A percentile compares a stretch with the other conserved stretches of the same genome.
These are phyloP conservation scores for Aromia moschata DNA, from an alignment of 2,888 invertebrate species.

Conservation along the genomic window DNA sequence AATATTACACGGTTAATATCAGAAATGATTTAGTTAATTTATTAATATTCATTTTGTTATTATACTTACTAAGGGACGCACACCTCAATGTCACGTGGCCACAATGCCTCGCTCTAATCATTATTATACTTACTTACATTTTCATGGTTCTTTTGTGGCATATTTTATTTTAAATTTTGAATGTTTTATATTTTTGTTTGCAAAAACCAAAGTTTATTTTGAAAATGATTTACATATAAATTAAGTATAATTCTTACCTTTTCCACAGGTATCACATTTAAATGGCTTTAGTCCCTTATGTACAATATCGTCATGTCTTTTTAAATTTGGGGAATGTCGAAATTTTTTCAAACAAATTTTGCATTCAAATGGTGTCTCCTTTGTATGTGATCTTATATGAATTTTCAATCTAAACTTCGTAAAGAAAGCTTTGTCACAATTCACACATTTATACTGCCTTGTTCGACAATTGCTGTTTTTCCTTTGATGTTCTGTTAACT, in stretches of 20 bases:
- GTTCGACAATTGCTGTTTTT: conserved; percentile 21
- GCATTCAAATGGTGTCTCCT: conserved; percentile 35
- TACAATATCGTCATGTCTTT: conserved; percentile 37
- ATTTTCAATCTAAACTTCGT: conserved; percentile 30
- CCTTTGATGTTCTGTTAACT: conserved; percentile 18
- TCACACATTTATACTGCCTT: conserved; percentile 28
- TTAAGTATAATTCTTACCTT: conserved; percentile 36
- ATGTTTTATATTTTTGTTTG: too few relatives aligned
- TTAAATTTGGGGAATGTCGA: conserved; percentile 33
- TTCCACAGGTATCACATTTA: conserved; percentile 46
- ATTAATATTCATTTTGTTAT: too few relatives aligned
- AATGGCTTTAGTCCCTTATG: conserved; percentile 47
- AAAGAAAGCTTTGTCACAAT: conserved; percentile 31
- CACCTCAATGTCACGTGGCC: too few relatives aligned
- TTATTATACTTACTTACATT: too few relatives aligned
- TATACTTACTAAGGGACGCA: too few relatives aligned
- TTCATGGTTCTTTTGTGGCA: too few relatives aligned
- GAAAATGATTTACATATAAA: conserved; percentile 10
- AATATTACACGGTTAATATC: too few relatives aligned
- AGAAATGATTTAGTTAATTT: too few relatives aligned
- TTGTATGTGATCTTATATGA: conserved; percentile 34
- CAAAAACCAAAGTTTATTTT: too few relatives aligned
- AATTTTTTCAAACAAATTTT: conserved; percentile 37
- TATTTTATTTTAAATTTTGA: too few relatives aligned
- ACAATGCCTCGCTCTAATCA: too few relatives aligned